Evolutionary conservation across 2,797 vertebrate species (phyloP).

Genomic region (Peromyscus eremicus): DNA sequence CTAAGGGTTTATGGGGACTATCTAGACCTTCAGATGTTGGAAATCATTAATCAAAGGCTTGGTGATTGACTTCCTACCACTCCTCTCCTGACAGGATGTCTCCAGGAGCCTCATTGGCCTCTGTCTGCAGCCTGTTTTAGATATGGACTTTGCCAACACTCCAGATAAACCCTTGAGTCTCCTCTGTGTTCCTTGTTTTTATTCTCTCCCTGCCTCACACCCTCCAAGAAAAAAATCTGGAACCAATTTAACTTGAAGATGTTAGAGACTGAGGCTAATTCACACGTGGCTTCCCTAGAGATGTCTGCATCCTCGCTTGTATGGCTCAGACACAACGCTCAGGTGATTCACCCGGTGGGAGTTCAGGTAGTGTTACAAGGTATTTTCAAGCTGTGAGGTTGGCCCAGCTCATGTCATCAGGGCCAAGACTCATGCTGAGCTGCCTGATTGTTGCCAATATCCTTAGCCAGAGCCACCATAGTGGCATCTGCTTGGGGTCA

Average conservation of each 20-base stretch:
- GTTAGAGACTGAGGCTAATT: neutral
- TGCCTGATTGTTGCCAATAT: neutral
- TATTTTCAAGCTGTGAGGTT: neutral
- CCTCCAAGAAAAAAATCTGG: constrained; percentile 17
- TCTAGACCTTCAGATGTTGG: neutral
- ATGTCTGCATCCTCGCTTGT: neutral
- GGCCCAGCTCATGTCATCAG: neutral
- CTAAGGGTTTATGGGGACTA: neutral
- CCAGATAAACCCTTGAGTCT: neutral
- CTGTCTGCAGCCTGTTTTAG: neutral
- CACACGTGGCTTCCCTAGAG: neutral
- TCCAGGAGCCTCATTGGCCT: neutral
- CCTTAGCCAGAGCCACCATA: neutral
- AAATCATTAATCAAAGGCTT: neutral
- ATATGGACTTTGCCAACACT: neutral
- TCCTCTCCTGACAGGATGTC: neutral
- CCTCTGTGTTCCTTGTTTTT: neutral
- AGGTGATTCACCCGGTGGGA: neutral
- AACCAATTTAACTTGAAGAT: constrained; percentile 6
- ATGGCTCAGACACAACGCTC: neutral
- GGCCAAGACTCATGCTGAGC: neutral
- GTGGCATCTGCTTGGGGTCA: neutral
- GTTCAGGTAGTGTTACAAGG: neutral
- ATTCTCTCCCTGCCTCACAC: neutral
- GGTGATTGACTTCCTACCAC: rapidly evolving